Evolutionary conservation across 1,140 invertebrate genomes (phyloP).

Genomic region (Stegodyphus mimosarum): DNA sequence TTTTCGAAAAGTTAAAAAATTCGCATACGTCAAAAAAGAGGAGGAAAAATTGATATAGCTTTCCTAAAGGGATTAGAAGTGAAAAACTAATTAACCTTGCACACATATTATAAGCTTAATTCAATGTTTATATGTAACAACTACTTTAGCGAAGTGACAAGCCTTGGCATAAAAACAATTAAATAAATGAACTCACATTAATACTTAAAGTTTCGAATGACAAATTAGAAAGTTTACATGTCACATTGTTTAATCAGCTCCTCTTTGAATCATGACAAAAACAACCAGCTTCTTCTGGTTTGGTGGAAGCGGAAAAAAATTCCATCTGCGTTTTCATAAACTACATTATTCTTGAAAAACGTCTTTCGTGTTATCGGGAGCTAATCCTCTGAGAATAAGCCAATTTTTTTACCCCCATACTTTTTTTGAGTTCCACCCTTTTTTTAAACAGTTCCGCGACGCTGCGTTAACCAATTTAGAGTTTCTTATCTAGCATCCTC

Average conservation of each 20-base stretch:
- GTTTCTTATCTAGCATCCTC: conserved; percentile 55
- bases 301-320: conserved; percentile 13
- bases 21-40: too few relatives aligned
- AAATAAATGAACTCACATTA: too few relatives aligned
- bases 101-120: too few relatives aligned
- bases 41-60: too few relatives aligned
- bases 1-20: too few relatives aligned
- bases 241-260: conserved; percentile 26
- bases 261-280: conserved; percentile 19
- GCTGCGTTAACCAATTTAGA: conserved; percentile 39
- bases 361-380: conserved; percentile 35
- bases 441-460: conserved; percentile 26
- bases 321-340: background rate
- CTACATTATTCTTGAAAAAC: conserved; percentile 39
- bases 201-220: conserved; percentile 23
- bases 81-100: too few relatives aligned
- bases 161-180: too few relatives aligned
- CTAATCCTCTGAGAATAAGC: conserved; percentile 15
- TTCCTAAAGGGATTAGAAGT: too few relatives aligned
- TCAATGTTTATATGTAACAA: too few relatives aligned
- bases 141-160: too few relatives aligned
- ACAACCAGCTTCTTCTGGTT: conserved; percentile 10
- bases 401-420: background rate
- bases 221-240: conserved; percentile 41
- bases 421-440: background rate